Conservation (phyloP, 2,888 invertebrate species). For the Synanthedon myopaeformis region DNA sequence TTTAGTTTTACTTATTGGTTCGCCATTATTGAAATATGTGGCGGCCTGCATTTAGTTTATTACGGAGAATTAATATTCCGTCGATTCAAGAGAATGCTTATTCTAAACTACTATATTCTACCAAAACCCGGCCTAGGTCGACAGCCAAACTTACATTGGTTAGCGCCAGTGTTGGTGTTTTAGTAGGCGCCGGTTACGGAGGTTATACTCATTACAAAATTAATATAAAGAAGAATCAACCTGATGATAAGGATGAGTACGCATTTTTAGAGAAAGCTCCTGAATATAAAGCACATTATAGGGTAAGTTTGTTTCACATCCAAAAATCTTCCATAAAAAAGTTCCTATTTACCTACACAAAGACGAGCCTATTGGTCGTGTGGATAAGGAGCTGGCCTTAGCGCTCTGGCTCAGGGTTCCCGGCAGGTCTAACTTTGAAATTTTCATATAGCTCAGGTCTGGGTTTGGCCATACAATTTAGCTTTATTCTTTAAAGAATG, state of each 20-base stretch:
- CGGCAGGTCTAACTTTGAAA: too few relatives aligned
- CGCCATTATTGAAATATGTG: slow-evolving; percentile 33
- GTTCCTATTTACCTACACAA: too few relatives aligned
- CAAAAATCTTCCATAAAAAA: neutral
- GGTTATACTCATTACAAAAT: slow-evolving; percentile 64
- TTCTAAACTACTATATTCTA: slow-evolving; percentile 12
- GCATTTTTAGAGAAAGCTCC: slow-evolving; percentile 58
- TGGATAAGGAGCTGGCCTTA: too few relatives aligned
- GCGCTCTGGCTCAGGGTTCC: too few relatives aligned
- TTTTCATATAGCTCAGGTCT: too few relatives aligned
- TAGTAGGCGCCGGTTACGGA: slow-evolving; percentile 67
- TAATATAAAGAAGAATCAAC: slow-evolving; percentile 35
- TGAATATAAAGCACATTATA: slow-evolving; percentile 62
- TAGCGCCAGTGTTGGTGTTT: slow-evolving; percentile 71
- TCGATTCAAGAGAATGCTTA: slow-evolving; percentile 40
- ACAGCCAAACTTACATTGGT: slow-evolving; percentile 65
- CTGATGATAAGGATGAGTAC: slow-evolving; percentile 46
- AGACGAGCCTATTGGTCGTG: too few relatives aligned
- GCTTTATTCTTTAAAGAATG: too few relatives aligned
- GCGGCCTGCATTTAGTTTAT: slow-evolving; percentile 42
- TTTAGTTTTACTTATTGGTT: neutral
- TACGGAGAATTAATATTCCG: slow-evolving; percentile 40
- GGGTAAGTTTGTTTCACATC: slow-evolving; percentile 25
- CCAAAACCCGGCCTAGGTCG: slow-evolving; percentile 47
- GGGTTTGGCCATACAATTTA: too few relatives aligned